Evolutionary conservation across 2,113 vertebrate genomes (phyloP), one percentile per base, ranked within the genome.

Genomic region (Bothrops jararaca): DNA sequence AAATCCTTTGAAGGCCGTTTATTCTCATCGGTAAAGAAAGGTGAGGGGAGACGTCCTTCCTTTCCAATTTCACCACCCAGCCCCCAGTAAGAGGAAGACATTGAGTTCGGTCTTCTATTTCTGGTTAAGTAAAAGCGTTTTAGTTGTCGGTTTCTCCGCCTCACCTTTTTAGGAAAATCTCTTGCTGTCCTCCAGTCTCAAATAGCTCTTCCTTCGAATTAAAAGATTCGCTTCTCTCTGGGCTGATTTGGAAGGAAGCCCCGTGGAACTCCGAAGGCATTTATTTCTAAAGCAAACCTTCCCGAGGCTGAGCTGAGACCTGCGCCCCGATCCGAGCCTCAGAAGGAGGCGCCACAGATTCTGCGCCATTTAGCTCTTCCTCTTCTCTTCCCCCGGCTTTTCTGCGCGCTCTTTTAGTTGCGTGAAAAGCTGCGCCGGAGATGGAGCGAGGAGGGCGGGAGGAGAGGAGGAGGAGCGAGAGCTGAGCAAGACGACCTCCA

Each of bases 401-500:
- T 15, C 23, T 85, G 91, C 48, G 45, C 22, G n/a, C 86, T 29
- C 3, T 86, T 50, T 69, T 3, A 42, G 86, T 24, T 80, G 20
- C 20, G 18, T 10, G 74, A 80, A 80, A 80, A 42, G 74, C 74
- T 80, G 34, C 23, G 34, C 86, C 20, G 39, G 11, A 95, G 45
- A 20, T 58, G 80, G 1, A 89, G 24, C 12, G 80, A 85, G 85
- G 88, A 22, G 42, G 45, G 85, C 85, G 24, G 88, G 54, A 86
- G 5, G 23, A 48, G 23, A 90, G 85, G 92, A 85, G 92, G 92
- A 34, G 53, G 34, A 90, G 85, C 92, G 92, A 29, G 45, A 64
- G 52, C 89, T 90, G 74, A 95, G 95, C 91, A 95, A 95, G 92
- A 93, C 93, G 94, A 95, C 96, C 95, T 97, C 92, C 95, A 89